phyloP scores from a whole-genome alignment of 2,888 invertebrate genomes.

The Apodemia hepburni region DNA sequence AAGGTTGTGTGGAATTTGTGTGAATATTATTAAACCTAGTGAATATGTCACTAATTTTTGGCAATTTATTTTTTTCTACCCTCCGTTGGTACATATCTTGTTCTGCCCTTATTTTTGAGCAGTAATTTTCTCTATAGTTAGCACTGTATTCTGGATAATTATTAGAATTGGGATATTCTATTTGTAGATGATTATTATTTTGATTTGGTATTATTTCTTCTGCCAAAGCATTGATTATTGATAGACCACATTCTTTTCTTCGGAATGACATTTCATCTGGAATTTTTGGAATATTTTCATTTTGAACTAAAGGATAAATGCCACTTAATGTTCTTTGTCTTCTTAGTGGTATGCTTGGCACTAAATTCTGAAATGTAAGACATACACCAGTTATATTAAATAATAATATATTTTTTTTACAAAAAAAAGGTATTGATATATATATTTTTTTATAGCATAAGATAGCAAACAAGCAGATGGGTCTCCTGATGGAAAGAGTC shows the following conservation, averaged over 20 bases:
- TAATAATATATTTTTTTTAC: too few relatives aligned
- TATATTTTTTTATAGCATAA: too few relatives aligned
- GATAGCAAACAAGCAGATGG: too few relatives aligned
- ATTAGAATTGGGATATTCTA: constrained; percentile 13
- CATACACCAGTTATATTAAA: background rate
- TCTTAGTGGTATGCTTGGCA: constrained; percentile 30
- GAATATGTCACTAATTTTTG: constrained; percentile 51
- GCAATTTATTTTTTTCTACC: constrained; percentile 36
- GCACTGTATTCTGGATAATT: constrained; percentile 17
- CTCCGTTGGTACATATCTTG: constrained; percentile 24
- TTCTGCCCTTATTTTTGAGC: constrained; percentile 46
- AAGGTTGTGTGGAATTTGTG: constrained; percentile 40
- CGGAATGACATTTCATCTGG: constrained; percentile 41
- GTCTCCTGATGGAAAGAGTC: too few relatives aligned
- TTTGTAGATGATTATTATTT: constrained; percentile 26
- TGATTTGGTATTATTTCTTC: constrained; percentile 20
- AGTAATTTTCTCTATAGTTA: constrained; percentile 29
- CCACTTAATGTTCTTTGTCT: constrained; percentile 48
- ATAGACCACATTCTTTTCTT: constrained; percentile 45
- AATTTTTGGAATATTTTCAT: constrained; percentile 29
- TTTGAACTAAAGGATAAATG: constrained; percentile 43
- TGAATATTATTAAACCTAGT: constrained; percentile 40
- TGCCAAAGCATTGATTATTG: constrained; percentile 48
- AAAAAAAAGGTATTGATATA: too few relatives aligned
- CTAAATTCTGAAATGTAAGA: constrained; percentile 22